Evolutionary conservation across 2,113 vertebrate species (phyloP).

Genomic region (Ameiurus melas): DNA sequence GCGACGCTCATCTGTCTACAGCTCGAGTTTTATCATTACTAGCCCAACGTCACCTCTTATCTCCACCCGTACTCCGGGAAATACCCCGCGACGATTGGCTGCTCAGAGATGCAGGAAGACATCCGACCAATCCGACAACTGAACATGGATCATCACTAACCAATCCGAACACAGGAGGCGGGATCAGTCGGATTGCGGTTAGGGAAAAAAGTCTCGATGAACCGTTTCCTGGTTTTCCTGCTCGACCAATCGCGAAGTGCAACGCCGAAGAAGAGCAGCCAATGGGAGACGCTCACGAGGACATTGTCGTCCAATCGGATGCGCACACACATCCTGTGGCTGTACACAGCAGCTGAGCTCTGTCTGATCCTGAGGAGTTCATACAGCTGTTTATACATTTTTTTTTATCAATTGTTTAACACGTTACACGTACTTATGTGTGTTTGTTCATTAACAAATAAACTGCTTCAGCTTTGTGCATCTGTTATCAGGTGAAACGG

Average conservation of each 20-base stretch:
- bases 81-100: neutral
- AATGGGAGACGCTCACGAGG: constrained; percentile 53
- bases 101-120: no score
- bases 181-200: neutral
- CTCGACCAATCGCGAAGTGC: constrained; percentile 62
- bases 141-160: neutral
- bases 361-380: neutral
- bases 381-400: neutral
- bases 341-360: constrained; percentile 62
- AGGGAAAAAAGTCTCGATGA: neutral
- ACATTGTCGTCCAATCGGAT: constrained; percentile 63
- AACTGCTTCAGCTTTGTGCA: neutral
- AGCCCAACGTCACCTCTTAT: neutral
- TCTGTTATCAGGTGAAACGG: neutral
- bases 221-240: constrained; percentile 60
- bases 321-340: constrained; percentile 69
- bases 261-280: constrained; percentile 47
- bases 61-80: neutral
- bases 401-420: neutral
- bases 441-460: neutral
- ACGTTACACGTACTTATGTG: neutral
- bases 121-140: neutral
- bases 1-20: neutral
- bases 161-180: neutral
- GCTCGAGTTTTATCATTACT: neutral